Evolutionary conservation across 2,113 vertebrate species (phyloP).

Genomic region (Indri indri): DNA sequence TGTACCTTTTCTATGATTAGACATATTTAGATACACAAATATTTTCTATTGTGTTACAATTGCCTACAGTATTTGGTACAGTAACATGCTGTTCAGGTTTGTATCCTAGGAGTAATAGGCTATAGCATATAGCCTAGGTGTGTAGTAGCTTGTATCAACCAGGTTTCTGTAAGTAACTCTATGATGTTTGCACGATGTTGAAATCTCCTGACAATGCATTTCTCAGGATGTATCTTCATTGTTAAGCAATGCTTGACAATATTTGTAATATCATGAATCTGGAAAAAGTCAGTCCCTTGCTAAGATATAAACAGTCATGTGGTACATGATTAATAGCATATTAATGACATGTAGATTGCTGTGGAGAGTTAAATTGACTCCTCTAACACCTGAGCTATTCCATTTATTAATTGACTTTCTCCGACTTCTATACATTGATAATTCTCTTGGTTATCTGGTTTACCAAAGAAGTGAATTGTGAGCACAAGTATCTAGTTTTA

Average conservation of each 20-base stretch:
- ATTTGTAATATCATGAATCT: constrained; percentile 34
- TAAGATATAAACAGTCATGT: not conserved
- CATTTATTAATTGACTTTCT: not conserved
- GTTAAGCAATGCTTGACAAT: not conserved
- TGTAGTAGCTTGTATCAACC: not conserved
- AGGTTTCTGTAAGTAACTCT: not conserved
- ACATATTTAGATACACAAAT: not conserved
- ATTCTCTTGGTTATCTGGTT: not conserved
- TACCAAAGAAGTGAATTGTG: not conserved
- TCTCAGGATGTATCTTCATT: not conserved
- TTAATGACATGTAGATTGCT: not conserved
- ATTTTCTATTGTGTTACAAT: not conserved
- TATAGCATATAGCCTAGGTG: not conserved
- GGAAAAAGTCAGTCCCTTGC: not conserved
- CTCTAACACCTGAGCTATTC: not conserved
- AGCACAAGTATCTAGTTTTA: not conserved
- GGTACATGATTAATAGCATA: not conserved
- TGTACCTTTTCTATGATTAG: not conserved
- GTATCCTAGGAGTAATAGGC: not conserved
- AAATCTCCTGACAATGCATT: not conserved
- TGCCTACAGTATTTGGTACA: not conserved
- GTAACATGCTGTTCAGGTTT: not conserved
- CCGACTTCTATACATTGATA: not conserved
- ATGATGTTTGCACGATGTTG: not conserved
- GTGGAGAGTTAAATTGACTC: not conserved